Base-by-base conservation (phyloP, 2,113 vertebrate species). In the Egretta garzetta region DNA sequence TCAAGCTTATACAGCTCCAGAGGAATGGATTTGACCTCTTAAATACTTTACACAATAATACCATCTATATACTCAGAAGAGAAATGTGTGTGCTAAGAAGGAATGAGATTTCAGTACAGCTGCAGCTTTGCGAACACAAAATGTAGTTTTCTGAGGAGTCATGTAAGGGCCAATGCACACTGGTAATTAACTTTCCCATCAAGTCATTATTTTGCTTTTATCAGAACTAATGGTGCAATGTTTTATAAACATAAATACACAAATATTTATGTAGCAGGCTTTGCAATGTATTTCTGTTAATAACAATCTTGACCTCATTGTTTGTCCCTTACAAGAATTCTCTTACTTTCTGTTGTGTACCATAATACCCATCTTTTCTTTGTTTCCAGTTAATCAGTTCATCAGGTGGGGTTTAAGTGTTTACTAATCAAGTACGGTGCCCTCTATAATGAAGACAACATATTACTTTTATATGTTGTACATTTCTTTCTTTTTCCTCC, bases 401-500 rank as follows among this genome's bases (percentile, higher is more conserved):
- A 47, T 89, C 19, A n/a, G 28, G 22, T 67, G 74, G 27, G 14
- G 22, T 93, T 92, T 79, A 91, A 84, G 37, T 90, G 55, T 15
- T 43, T 68, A 83, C 35, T 85, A 85, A 90, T 87, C 79, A 80
- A 28, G 41, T 28, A 27, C n/a, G 91, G 52, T 86, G 14, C 83
- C 66, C 33, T 88, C 68, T 88, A 8, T 90, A 83, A 56, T 80
- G 80, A 80, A 95, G 49, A 62, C 19, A 2, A 81, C 91, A 96
- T 22, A 66, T 94, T 96, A 17, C 37, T 82, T 96, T 95, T 85
- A 8, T 55, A 74, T 74, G 39, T 91, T 95, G 45, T 52, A 77
- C 70, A 76, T 96, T 93, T 73, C 50, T 94, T 95, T 88, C 86
- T 94, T 66, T 73, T 95, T 73, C 73, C 52, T 70, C 5, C 20